phyloP scores from a whole-genome alignment of 2,888 invertebrate genomes.

The Portevinia maculata region DNA sequence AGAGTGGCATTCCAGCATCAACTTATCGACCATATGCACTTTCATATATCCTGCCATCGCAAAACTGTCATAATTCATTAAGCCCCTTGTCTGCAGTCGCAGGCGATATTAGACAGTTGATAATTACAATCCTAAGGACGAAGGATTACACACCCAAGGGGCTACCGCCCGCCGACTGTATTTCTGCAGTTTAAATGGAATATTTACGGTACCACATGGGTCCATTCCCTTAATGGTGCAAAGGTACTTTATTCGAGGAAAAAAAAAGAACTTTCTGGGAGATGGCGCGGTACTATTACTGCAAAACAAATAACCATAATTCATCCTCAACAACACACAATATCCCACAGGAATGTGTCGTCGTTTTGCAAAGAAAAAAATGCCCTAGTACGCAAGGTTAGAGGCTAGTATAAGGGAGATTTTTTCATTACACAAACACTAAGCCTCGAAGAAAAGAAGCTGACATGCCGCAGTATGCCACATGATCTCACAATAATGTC shows the following conservation, averaged over 20 bases:
- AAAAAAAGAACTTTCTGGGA: constrained; percentile 28
- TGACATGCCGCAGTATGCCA: constrained; percentile 50
- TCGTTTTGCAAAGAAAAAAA: constrained; percentile 38
- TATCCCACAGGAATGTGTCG: constrained; percentile 68
- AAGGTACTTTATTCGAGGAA: constrained; percentile 41
- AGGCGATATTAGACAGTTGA: constrained; percentile 68
- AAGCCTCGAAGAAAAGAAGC: constrained; percentile 57
- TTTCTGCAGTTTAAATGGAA: constrained; percentile 61
- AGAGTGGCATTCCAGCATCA: constrained; percentile 26
- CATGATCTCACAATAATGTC: constrained; percentile 61
- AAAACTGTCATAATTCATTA: constrained; percentile 71
- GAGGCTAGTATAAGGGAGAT: constrained; percentile 55
- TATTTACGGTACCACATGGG: constrained; percentile 67
- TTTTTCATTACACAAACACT: constrained; percentile 48
- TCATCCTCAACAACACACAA: constrained; percentile 59
- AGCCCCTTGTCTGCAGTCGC: constrained; percentile 39
- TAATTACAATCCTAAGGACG: constrained; percentile 67
- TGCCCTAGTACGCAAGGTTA: constrained; percentile 39
- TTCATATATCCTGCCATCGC: constrained; percentile 26
- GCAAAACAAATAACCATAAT: constrained; percentile 72
- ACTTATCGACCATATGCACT: constrained; percentile 65
- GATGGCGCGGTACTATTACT: constrained; percentile 35
- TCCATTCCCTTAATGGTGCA: constrained; percentile 54
- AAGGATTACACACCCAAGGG: constrained; percentile 64
- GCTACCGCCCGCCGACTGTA: not conserved